Base-by-base conservation (phyloP, 1,140 invertebrate genomes). In the Pygmarrhopalites habei region DNA sequence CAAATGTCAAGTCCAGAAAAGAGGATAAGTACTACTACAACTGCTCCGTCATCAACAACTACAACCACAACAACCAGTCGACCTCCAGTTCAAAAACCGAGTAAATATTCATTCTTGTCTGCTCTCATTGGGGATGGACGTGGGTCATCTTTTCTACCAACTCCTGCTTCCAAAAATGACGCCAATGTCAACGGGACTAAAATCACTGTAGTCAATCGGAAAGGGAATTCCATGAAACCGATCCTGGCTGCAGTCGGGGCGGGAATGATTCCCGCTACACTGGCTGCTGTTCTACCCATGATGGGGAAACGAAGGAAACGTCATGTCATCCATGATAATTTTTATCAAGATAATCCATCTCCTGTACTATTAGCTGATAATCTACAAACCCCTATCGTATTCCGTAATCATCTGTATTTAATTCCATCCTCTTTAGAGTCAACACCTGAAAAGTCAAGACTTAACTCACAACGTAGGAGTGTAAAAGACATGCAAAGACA, bases 251-350 rank as follows among this genome's bases (percentile, higher is more conserved):
- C 68, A 7, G 65, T 70, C 28, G 68, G 68, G 19, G 68, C 65
- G 1, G 69, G 69, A 1, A 65, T 70, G 65, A 63, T 70, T 12
- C 69, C 69, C 0, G 65, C 69, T 3, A 61, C 65, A 23, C 51
- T 70, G 46, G 69, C 66, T 21, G 62, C 66, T 2, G 59, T 68
- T 19, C 17, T 71, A 14, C 66, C 66, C 2, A 66, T 62, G 0
- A 19, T 71, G 10, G 65, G 65, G n/a, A 32, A 65, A 57, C 58
- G 60, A 53, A 61, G 58, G 25, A 57, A 56, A 23, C 51, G 51
- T 23, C 10, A 23, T 23, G 5, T 53, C 44, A 12, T 10, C 44
- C n/a, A 5, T 47, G 5, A 35, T 35, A 35, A 35, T 35, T 35
- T 35, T 7, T 35, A 35, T 35, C 5, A 35, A 15, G 32, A 35